phyloP scores from a whole-genome alignment of 30 jellyfish, hydroid and myxozoan genomes.

The Aurelia sp. region DNA sequence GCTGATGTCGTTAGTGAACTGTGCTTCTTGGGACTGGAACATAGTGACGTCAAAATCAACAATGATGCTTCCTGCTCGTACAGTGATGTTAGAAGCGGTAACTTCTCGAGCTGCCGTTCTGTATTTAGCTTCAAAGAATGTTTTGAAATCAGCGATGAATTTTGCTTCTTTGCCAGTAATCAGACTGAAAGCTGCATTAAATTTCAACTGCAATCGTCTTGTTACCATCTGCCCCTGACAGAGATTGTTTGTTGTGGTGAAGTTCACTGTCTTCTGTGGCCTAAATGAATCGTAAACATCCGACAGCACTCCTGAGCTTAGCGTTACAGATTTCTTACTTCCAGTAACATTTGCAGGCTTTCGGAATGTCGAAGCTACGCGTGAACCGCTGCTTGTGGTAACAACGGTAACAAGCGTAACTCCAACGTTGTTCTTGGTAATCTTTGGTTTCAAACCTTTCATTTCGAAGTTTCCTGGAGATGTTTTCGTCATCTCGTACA shows the following conservation, averaged over 20 bases:
- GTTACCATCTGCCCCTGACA: constrained; percentile 66
- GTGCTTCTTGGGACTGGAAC: constrained; percentile 19
- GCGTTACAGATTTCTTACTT: constrained; percentile 38
- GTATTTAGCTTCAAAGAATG: constrained; percentile 57
- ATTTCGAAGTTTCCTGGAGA: constrained; percentile 29
- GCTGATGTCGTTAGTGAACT: constrained; percentile 28
- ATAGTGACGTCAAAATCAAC: constrained; percentile 62
- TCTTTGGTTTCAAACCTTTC: constrained; percentile 41
- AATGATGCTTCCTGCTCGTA: constrained; percentile 75
- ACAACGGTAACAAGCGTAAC: constrained; percentile 38
- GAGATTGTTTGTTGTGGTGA: constrained; percentile 47
- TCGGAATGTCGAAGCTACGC: constrained; percentile 46
- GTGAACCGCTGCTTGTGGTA: constrained; percentile 22
- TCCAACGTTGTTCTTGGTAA: constrained; percentile 43
- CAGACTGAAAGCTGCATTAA: constrained; percentile 57
- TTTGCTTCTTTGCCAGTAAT: constrained; percentile 55
- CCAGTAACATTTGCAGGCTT: constrained; percentile 52
- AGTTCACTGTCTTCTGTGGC: constrained; percentile 60
- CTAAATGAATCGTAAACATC: constrained; percentile 42
- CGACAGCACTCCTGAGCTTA: constrained; percentile 28
- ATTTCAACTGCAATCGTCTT: constrained; percentile 37
- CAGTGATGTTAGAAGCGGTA: constrained; percentile 58
- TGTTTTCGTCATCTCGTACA: constrained; percentile 26
- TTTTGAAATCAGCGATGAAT: constrained; percentile 56
- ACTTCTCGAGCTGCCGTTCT: constrained; percentile 49